Evolutionary conservation across 2,113 vertebrate genomes (phyloP), one percentile per base, ranked within the genome.

Genomic region (Anguilla japonica): DNA sequence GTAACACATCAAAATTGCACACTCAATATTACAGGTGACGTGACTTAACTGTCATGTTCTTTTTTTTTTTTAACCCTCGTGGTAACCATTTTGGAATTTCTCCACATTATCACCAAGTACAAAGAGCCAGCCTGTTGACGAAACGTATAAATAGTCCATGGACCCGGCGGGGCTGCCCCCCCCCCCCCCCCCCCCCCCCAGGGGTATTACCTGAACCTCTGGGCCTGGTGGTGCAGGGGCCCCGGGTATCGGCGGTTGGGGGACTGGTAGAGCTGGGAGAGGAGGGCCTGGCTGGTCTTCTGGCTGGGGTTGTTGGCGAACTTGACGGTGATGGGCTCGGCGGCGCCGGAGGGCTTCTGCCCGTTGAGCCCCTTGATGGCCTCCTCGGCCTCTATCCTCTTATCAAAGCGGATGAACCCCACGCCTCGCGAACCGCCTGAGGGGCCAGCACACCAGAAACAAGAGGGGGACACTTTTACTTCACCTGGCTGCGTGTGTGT

Each of bases 301-400:
- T 99, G 99, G 95, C 99, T 99, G 91, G 99, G 99, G 94, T 99
- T 99, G 96, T 99, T 99, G 96, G 99, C 99, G 92, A 99, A 99
- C 96, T 99, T 99, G 95, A 99, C 99, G 87, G 99, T 99, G 95
- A 99, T 99, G 90, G 99, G 98, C 96, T 99, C 99, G 3, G 98
- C 98, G 85, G 98, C 98, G 92, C 98, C 98, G 16, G 98, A 98
- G 92, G 99, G 99, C 95, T 99, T 99, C 96, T 99, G 98, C 92
- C 98, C 98, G 88, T 99, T 99, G 93, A 99, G 96, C 92, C 98
- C 98, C 96, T 99, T 99, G 96, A 99, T 99, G 96, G 98, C 98
- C 96, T 99, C 98, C 94, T 99, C 98, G 83, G 98, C 98, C 93
- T 99, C 98, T 94, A 99, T 99, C 96, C 98, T 98, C 96, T 99